Evolutionary conservation across 2,888 invertebrate species (phyloP), one percentile per base, ranked within the genome.

Genomic region (Matsumyia berberina): DNA sequence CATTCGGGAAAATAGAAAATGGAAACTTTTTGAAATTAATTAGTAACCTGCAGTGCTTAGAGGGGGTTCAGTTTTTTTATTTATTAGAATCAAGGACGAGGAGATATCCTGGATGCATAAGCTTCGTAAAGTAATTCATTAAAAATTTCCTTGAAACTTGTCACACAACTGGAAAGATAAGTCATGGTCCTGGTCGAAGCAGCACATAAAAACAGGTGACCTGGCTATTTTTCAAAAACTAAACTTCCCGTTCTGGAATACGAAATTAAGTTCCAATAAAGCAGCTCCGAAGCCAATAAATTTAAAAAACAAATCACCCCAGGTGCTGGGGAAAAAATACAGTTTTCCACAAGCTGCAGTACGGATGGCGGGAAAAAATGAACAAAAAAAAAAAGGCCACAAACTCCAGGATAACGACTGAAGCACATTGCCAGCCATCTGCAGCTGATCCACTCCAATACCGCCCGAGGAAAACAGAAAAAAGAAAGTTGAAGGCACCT

Each of bases 231-330:
- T 39, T 58, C 42, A 64, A 70, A 70, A 51, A 72, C 70, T 37
- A 78, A 77, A 53, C 46, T 44, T 42, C 37, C 58, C 39, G 37
- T 4, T 24, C 24, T 67, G 72, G 72, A 66, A 60, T 46, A 12
- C 60, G 78, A 78, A n/a, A 83, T 78, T 78, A 73, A 78, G 78
- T 83, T 73, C 78, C 78, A 72, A 83, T 83, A 83, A 73, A 82
- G 60, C 78, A 58, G 58, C 31, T 70, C 77, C 66, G 53, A 51
- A 82, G 78, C 72, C 82, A 78, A 83, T 83, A 83, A 83, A 83
- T 83, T 78, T 73, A 39, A 73, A 83, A 78, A 78, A 83, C 72
- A 78, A 83, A 83, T 83, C 72, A 72, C 72, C 66, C 42, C 12
- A 31, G 70, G 70, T 64, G 57, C 58, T 37, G 53, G 19, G 15